These are phyloP conservation scores for Rostratula benghalensis DNA, from an alignment of 2,113 vertebrate species.

Conservation along the genomic window DNA sequence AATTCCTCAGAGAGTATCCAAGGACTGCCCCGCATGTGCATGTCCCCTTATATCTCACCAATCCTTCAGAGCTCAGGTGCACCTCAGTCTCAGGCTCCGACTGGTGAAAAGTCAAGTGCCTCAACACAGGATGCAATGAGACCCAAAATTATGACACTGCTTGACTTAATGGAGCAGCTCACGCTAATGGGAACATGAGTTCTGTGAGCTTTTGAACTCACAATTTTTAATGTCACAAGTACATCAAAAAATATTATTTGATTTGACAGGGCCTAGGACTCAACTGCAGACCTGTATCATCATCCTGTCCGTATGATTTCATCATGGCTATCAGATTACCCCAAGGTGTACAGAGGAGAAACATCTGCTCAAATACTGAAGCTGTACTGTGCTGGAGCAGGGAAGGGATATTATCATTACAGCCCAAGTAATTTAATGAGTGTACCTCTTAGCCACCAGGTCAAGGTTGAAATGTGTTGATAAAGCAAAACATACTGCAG, in stretches of 20 bases:
- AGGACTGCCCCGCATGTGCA: neutral
- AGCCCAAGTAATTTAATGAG: neutral
- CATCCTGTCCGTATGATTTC: neutral
- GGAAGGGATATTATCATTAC: accelerated
- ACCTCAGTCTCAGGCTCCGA: neutral
- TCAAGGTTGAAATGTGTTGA: neutral
- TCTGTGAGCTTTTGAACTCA: neutral
- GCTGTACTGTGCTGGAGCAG: neutral
- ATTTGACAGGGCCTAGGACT: neutral
- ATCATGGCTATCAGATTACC: neutral
- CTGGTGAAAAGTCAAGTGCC: neutral
- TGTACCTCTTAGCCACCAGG: neutral
- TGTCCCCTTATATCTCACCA: neutral
- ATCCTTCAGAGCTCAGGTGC: neutral
- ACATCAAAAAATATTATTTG: neutral
- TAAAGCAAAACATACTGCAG: neutral
- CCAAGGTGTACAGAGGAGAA: neutral
- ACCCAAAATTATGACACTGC: neutral
- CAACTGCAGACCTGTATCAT: neutral
- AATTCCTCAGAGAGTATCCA: neutral
- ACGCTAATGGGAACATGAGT: neutral
- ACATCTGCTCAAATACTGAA: neutral
- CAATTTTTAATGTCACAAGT: neutral
- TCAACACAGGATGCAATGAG: neutral
- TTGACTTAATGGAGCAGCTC: neutral